Conservation (phyloP, 2,113 vertebrate genomes). For the Pelecanoides urinatrix region DNA sequence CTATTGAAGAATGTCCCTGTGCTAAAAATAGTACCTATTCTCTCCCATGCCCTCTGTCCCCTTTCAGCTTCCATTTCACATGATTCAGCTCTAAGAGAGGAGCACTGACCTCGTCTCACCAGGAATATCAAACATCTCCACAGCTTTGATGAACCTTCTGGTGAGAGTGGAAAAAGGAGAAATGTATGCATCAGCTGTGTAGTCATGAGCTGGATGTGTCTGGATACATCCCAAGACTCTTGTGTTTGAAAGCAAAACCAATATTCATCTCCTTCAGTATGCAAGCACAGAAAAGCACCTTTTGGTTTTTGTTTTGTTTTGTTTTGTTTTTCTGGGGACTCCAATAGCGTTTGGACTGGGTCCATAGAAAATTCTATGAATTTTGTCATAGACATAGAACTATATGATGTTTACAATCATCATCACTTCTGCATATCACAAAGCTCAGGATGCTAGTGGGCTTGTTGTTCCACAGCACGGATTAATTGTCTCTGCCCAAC, state of each 20-base stretch:
- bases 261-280: neutral
- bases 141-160: conserved; percentile 31
- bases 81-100: conserved; percentile 7
- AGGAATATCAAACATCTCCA: conserved; percentile 46
- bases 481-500: neutral
- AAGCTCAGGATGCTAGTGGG: neutral
- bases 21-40: conserved; percentile 48
- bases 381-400: neutral
- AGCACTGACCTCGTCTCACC: neutral
- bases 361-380: neutral
- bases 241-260: neutral
- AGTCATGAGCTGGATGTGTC: neutral
- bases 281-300: neutral
- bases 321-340: neutral
- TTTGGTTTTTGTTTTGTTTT: neutral
- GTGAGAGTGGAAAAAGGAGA: neutral
- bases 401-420: neutral
- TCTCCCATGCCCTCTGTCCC: conserved; percentile 25
- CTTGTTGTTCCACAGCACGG: neutral
- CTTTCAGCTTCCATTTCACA: conserved; percentile 39
- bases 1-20: neutral
- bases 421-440: neutral
- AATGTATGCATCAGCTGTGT: neutral
- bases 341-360: neutral
- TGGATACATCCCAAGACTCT: neutral